Base-by-base conservation (phyloP, 2,888 invertebrate species). In the Heliconius hortense region DNA sequence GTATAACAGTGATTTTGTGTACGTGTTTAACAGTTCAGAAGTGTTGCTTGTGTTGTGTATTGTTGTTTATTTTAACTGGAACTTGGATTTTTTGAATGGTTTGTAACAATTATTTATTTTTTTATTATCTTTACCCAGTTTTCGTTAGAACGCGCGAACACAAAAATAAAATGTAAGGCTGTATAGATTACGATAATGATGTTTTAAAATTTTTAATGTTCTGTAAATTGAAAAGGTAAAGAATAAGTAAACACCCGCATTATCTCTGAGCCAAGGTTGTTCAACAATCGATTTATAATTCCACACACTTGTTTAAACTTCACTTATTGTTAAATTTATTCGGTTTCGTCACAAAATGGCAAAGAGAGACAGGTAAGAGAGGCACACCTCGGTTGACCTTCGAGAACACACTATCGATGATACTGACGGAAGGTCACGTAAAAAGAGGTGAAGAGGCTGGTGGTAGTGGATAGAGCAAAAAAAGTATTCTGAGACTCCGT, bases 1-100 rank as follows among this genome's bases (percentile, higher is more conserved):
- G 87, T 87, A 85, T 84, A 80, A 77, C 80, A 81, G 84, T 86
- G 87, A 83, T 84, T 82, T 82, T 84, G 87, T 85, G 81, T 81
- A 82, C 67, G 26, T 56, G 69, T 56, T 69, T 56, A 56, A 69
- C 69, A 56, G 69, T 56, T 69, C n/a, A 28, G 31, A 84, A 84
- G 78, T 83, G 86, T 85, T 71, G 11, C 82, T 80, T 43, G 71
- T 71, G 71, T 28, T 60, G 69, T 71, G 71, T 3, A 21, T 71
- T 62, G 13, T 43, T 39, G 21, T 24, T 39, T 60, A 71, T 66
- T 43, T 28, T 11, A 60, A 62, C 26, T 71, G 28, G 21, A 59
- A 59, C 39, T 71, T 43, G 71, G 71, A 71, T 71, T 48, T 71
- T 60, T 71, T 60, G 2, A 26, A 71, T 59, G 71, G 71, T 71